Conservation (phyloP, 1,140 invertebrate genomes). For the Chlorops oryzae region DNA sequence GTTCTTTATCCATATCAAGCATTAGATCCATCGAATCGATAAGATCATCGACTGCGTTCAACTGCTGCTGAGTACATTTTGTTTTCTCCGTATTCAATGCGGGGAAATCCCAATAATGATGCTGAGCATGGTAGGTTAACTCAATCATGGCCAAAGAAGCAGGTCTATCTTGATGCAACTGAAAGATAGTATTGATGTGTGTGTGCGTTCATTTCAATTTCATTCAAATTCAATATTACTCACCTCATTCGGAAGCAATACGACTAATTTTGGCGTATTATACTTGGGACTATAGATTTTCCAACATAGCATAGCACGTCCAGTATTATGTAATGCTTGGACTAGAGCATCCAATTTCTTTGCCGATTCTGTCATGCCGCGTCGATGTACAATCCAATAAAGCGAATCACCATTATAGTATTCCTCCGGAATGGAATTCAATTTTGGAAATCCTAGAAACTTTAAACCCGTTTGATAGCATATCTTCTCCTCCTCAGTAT, state of each 20-base stretch:
- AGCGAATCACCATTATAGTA: constrained; percentile 35
- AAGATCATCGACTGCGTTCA: constrained; percentile 31
- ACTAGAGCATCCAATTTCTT: constrained; percentile 38
- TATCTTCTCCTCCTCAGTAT: constrained; percentile 16
- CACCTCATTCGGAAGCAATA: constrained; percentile 29
- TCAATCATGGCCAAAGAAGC: constrained; percentile 36
- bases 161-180: constrained; percentile 23
- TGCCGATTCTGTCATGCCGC: constrained; percentile 24
- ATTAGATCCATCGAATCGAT: constrained; percentile 39
- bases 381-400: constrained; percentile 34
- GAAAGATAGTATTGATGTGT: too few relatives aligned
- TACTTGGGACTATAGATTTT: constrained; percentile 33
- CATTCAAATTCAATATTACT: too few relatives aligned
- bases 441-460: constrained; percentile 34
- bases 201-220: too few relatives aligned
- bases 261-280: constrained; percentile 33
- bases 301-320: constrained; percentile 36
- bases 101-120: constrained; percentile 42
- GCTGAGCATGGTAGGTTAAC: constrained; percentile 34
- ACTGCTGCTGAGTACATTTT: constrained; percentile 26
- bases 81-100: constrained; percentile 28
- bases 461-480: constrained; percentile 29
- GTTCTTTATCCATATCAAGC: constrained; percentile 22
- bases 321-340: constrained; percentile 18
- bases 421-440: constrained; percentile 27